These are phyloP conservation scores for Alethe castanea DNA, from an alignment of 2,113 vertebrate species.

Conservation along the genomic window DNA sequence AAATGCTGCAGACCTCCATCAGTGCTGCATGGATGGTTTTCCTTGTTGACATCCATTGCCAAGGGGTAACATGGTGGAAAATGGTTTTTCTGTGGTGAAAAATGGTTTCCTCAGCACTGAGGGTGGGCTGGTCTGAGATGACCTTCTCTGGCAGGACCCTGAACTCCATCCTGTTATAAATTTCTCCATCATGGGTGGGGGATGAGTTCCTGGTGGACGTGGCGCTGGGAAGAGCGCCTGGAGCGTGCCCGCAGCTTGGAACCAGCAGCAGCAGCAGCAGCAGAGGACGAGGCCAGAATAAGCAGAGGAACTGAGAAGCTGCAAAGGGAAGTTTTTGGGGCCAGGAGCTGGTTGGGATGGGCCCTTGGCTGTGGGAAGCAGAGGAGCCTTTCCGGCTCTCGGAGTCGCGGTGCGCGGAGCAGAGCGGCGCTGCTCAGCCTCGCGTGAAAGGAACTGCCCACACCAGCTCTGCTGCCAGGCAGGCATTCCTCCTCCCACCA, in stretches of 20 bases:
- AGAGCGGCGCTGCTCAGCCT: background rate
- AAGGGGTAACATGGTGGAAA: background rate
- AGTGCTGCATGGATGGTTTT: fast-evolving
- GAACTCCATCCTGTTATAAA: background rate
- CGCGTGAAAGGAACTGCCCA: background rate
- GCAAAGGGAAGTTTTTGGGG: background rate
- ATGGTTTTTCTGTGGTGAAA: background rate
- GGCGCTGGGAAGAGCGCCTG: background rate
- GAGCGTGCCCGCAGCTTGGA: background rate
- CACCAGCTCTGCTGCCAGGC: background rate
- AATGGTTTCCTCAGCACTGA: background rate
- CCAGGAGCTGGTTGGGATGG: background rate
- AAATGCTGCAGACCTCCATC: background rate
- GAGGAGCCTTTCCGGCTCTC: slow-evolving; percentile 16
- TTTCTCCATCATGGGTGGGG: background rate
- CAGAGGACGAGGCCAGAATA: slow-evolving; percentile 1
- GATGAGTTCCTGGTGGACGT: background rate
- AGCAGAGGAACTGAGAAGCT: slow-evolving; percentile 35
- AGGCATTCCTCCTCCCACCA: background rate
- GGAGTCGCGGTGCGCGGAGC: background rate
- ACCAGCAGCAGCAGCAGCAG: background rate
- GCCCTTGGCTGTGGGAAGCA: background rate
- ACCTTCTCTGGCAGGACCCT: background rate
- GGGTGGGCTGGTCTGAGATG: background rate
- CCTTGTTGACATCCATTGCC: background rate